Evolutionary conservation across 2,797 vertebrate species (phyloP).

Genomic region (Lagocephalus sceleratus): DNA sequence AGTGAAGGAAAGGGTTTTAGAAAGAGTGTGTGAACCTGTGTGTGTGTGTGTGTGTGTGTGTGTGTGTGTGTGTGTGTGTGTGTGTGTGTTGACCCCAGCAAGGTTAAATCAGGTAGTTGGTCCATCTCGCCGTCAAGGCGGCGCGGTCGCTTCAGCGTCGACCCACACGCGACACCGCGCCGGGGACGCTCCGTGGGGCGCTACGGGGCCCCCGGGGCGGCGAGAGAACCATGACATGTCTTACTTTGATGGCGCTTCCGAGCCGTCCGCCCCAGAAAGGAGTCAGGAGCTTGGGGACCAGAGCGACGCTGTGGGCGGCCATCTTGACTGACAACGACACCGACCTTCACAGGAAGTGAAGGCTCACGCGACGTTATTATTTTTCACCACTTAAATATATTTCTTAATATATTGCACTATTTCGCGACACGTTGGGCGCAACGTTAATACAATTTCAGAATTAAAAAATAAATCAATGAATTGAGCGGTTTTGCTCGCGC

Average conservation of each 20-base stretch:
- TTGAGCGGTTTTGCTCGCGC: slow-evolving; percentile 11
- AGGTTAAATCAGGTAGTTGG: not conserved
- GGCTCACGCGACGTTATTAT: no score
- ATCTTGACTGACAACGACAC: slow-evolving; percentile 54
- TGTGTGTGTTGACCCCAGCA: not conserved
- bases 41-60: no score
- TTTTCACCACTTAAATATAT: no score
- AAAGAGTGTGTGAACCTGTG: fast-evolving
- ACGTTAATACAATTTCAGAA: no score
- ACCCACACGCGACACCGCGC: no score
- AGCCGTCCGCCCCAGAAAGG: slow-evolving; percentile 61
- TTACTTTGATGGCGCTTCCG: slow-evolving; percentile 70
- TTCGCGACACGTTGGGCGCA: no score
- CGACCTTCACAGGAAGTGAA: not conserved
- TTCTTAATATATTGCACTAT: no score
- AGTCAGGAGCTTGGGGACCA: slow-evolving; percentile 65
- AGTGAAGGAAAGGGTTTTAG: slow-evolving; percentile 13
- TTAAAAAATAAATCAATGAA: no score
- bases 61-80: not conserved
- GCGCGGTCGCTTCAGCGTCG: no score
- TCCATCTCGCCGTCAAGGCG: no score
- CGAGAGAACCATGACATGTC: not conserved
- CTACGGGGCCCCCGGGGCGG: not conserved
- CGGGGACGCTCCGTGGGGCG: no score
- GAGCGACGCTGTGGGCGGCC: slow-evolving; percentile 64